Percentiles rank a stretch among this genome's conserved stretches.
Evolutionary conservation across 23 tunicate species (phyloP).

Genomic region (Clavelina lepadiformis): DNA sequence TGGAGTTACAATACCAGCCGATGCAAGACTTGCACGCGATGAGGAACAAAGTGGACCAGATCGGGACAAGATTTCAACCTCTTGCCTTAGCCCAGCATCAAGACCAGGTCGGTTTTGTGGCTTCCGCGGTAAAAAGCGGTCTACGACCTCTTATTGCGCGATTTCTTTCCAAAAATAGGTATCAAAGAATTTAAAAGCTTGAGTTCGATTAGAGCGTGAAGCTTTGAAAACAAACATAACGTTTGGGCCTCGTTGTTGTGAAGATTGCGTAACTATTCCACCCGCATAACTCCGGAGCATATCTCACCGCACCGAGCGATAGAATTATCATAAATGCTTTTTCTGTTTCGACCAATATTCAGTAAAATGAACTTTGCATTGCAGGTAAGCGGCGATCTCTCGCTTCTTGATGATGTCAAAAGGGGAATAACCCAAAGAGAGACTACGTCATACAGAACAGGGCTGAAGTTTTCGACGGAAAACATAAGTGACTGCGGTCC

Average conservation of each 20-base stretch:
- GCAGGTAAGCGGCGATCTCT: constrained; percentile 15
- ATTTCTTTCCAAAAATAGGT: constrained; percentile 1
- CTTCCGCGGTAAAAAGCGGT: neutral
- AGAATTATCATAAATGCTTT: too few species aligned
- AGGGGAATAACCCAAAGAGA: too few species aligned
- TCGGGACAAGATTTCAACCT: constrained; percentile 59
- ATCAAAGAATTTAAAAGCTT: too few species aligned
- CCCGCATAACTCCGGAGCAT: too few species aligned
- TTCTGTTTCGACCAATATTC: neutral
- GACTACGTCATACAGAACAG: constrained; percentile 53
- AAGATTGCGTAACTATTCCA: too few species aligned
- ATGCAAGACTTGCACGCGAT: constrained; percentile 64
- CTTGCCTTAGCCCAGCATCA: constrained; percentile 64
- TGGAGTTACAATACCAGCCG: constrained; percentile 54
- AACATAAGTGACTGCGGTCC: constrained; percentile 50
- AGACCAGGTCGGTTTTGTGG: constrained; percentile 27
- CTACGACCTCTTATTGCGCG: neutral
- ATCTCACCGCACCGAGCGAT: too few species aligned
- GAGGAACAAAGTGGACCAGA: constrained; percentile 65
- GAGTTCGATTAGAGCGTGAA: too few species aligned
- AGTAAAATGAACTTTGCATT: neutral
- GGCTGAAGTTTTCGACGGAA: constrained; percentile 65
- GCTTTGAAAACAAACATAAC: too few species aligned
- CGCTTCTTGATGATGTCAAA: too few species aligned
- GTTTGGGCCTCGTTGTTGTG: too few species aligned